phyloP scores from a whole-genome alignment of 1,140 invertebrate species.

The Dryas iulia region DNA sequence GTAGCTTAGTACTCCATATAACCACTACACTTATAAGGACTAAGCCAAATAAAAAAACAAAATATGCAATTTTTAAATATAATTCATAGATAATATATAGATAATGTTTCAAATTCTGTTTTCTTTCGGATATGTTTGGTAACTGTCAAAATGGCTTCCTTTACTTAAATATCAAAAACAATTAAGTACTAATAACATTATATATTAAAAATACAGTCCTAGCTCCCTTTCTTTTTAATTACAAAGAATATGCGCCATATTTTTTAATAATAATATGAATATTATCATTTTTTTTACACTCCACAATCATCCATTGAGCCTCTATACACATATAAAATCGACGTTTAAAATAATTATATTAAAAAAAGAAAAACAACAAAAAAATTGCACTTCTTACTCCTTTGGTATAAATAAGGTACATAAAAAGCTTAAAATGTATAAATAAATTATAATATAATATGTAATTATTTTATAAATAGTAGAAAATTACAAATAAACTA shows the following conservation, averaged over 20 bases:
- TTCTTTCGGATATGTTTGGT: no score
- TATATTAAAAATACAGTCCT: not conserved
- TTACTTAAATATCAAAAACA: not conserved
- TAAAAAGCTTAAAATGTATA: constrained; percentile 20
- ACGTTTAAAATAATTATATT: not conserved
- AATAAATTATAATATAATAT: constrained; percentile 31
- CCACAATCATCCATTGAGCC: not conserved
- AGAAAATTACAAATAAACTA: constrained; percentile 9
- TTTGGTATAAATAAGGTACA: constrained; percentile 37
- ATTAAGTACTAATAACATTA: not conserved
- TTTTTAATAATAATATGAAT: not conserved
- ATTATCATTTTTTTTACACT: not conserved
- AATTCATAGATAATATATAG: not conserved
- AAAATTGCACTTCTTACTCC: constrained; percentile 33
- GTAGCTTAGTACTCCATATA: not conserved
- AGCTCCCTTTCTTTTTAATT: not conserved
- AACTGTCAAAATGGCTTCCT: not conserved
- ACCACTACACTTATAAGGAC: not conserved
- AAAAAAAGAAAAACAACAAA: not conserved
- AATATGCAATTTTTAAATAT: not conserved
- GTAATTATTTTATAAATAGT: constrained; percentile 8
- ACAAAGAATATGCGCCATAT: not conserved
- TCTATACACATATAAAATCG: not conserved
- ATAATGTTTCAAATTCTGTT: no score
- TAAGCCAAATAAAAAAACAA: not conserved